These are phyloP conservation scores for Andrena haemorrhoa DNA, from an alignment of 2,888 invertebrate species.

Conservation along the genomic window DNA sequence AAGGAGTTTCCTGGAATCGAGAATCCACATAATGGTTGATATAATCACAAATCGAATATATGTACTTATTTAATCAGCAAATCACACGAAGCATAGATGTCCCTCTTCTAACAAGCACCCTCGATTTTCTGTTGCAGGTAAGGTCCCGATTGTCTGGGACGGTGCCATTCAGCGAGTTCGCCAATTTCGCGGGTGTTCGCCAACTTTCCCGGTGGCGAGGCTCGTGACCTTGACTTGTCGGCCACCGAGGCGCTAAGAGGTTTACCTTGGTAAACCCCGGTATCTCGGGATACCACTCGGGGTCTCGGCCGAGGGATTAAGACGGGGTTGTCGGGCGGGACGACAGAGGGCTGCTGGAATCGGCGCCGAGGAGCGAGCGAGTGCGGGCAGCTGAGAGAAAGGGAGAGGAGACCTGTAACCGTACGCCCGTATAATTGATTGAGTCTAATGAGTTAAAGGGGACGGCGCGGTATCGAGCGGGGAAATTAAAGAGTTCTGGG, in stretches of 20 bases:
- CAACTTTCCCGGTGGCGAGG: constrained; percentile 27
- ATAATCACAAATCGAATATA: too few relatives aligned
- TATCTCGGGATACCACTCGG: constrained; percentile 68
- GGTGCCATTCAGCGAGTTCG: constrained; percentile 13
- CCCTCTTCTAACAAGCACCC: neutral
- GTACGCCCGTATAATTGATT: constrained; percentile 80
- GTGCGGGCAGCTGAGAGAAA: constrained; percentile 51
- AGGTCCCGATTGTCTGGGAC: constrained; percentile 17
- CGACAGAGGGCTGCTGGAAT: constrained; percentile 60
- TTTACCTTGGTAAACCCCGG: constrained; percentile 70
- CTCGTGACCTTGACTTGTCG: constrained; percentile 65
- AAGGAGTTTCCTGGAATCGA: too few relatives aligned
- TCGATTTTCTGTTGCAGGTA: constrained; percentile 69
- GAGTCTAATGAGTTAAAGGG: constrained; percentile 83
- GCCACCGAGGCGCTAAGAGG: constrained; percentile 63
- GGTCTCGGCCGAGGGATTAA: constrained; percentile 67
- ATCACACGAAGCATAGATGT: too few relatives aligned
- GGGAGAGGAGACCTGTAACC: constrained; percentile 67
- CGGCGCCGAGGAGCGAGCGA: constrained; percentile 41
- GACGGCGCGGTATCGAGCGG: constrained; percentile 69
- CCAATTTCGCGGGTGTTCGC: constrained; percentile 28
- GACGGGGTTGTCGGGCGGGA: constrained; percentile 59
- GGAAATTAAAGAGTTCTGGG: constrained; percentile 83
- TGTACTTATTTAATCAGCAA: too few relatives aligned
- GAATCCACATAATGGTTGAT: too few relatives aligned